phyloP scores from a whole-genome alignment of 2,888 invertebrate species.

The Mesorhabditis belari region DNA sequence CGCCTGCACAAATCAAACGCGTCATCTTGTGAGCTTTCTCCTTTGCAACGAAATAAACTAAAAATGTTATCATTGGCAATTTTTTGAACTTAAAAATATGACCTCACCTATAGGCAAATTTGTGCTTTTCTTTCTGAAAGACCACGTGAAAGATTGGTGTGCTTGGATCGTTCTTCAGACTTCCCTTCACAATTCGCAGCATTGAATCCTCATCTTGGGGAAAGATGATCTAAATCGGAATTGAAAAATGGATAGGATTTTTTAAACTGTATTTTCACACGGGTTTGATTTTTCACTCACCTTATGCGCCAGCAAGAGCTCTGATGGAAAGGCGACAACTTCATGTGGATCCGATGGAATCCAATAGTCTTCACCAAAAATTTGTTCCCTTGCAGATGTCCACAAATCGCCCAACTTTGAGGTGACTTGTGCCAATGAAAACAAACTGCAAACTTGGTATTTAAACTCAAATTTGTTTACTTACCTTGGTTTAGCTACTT shows the following conservation, averaged over 20 bases:
- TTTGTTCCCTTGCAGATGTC: conserved; percentile 35
- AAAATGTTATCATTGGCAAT: too few relatives aligned
- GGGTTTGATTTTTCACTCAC: conserved; percentile 1
- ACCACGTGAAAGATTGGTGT: conserved; percentile 38
- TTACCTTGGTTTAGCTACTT: conserved; percentile 16
- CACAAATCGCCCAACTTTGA: conserved; percentile 41
- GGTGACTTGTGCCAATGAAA: conserved; percentile 41
- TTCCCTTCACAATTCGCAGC: conserved; percentile 39
- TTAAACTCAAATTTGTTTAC: not conserved
- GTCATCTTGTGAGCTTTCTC: conserved; percentile 16
- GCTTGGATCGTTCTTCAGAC: conserved; percentile 34
- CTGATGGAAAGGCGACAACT: conserved; percentile 42
- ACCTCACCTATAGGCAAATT: not conserved
- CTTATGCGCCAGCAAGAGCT: conserved; percentile 34
- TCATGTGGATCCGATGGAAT: conserved; percentile 43
- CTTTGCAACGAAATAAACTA: not conserved
- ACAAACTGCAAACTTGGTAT: conserved; percentile 21
- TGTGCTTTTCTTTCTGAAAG: conserved; percentile 9
- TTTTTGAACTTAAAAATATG: too few relatives aligned
- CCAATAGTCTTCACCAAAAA: conserved; percentile 48
- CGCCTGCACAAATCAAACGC: conserved; percentile 42
- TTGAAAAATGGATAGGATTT: too few relatives aligned
- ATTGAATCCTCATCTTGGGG: conserved; percentile 10
- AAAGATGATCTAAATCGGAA: conserved; percentile 14
- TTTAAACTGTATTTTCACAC: not conserved